Conservation (phyloP, 2,797 vertebrate genomes). For the Urosaurus nigricauda region DNA sequence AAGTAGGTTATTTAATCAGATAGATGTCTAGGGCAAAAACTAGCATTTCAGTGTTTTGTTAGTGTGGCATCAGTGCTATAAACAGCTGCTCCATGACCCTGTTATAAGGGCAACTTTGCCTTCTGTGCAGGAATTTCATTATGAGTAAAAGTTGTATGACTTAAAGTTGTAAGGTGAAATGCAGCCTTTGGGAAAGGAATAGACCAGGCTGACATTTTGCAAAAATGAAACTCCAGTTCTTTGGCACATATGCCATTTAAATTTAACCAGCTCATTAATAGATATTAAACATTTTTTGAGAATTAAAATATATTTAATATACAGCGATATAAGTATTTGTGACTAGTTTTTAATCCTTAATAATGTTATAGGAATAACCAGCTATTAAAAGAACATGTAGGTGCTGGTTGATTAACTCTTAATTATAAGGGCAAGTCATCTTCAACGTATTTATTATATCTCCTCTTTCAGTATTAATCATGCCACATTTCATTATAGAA, state of each 20-base stretch:
- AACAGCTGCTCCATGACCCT: neutral
- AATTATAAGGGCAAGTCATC: constrained; percentile 70
- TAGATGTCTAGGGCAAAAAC: neutral
- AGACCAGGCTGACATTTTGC: constrained; percentile 39
- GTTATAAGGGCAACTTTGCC: neutral
- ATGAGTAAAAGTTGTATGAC: neutral
- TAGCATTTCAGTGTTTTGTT: neutral
- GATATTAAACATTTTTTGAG: constrained; percentile 58
- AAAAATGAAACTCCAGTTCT: neutral
- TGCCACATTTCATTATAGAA: constrained; percentile 71
- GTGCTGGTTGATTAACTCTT: constrained; percentile 72
- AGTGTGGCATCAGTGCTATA: neutral
- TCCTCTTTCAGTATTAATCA: constrained; percentile 72
- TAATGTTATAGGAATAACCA: constrained; percentile 73
- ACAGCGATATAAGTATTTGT: constrained; percentile 67
- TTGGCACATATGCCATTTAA: constrained; percentile 29
- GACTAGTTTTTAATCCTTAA: constrained; percentile 72
- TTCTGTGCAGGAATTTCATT: neutral
- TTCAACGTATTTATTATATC: constrained; percentile 68
- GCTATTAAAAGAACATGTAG: constrained; percentile 72
- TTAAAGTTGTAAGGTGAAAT: neutral
- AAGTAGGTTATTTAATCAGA: neutral
- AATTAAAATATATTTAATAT: constrained; percentile 61
- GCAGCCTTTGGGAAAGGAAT: neutral
- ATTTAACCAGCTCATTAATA: constrained; percentile 66